Base-by-base conservation (phyloP, 2,113 vertebrate species). In the Eolophus roseicapilla region DNA sequence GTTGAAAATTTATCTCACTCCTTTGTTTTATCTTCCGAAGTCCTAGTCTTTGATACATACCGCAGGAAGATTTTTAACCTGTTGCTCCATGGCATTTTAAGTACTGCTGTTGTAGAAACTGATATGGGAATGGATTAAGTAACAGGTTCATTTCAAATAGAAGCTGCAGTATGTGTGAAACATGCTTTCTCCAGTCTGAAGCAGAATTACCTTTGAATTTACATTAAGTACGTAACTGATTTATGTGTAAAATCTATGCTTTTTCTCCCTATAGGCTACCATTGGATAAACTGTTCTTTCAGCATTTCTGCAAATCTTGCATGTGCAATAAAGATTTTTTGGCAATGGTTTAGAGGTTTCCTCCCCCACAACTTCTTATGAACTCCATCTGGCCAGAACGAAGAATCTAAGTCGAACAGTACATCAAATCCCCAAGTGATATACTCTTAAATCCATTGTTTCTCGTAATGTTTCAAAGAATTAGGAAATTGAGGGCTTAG, bases 401-500 rank as follows among this genome's bases (percentile, higher is more conserved):
- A 95, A 88, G 69, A 85, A 92, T 73, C 47, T 88, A 86, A 89
- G 52, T 75, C 5, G 4, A 96, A 75, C 47, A 91, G 76, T 75
- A 90, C 87, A 86, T 92, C 79, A 89, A 79, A 92, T 96, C 64
- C 91, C 89, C 73, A 85, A 90, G 74, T 80, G 95, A 90, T 82
- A 69, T 47, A 90, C 63, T 96, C 76, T 82, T 94, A 88, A 91
- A 96, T 79, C 87, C 80, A 92, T 94, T 94, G 88, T 92, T 96
- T 95, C 88, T 85, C 21, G 0, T 92, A 92, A 87, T 55, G 88
- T 82, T 96, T 78, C 92, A 79, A 82, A 75, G 84, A 96, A 92
- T 90, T 96, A 89, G 86, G 90, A 96, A 94, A 96, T 87, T 47
- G 91, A 96, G 37, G 37, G 73, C 62, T 93, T 88, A 91, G 93